Evolutionary conservation across 2,113 vertebrate species (phyloP).

Genomic region (Theristicus caerulescens): DNA sequence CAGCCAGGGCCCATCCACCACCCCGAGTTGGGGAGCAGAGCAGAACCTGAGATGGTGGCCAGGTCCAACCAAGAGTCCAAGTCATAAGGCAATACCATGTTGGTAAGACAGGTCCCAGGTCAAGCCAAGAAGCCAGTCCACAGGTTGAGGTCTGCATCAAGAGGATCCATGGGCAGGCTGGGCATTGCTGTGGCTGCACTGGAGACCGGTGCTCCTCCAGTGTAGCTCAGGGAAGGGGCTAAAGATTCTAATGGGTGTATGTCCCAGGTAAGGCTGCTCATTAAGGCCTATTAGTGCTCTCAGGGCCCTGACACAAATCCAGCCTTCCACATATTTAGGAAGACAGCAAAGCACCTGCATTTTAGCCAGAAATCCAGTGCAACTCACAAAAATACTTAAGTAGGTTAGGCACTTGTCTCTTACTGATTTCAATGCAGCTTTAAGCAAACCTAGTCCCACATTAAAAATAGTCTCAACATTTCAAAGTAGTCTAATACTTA

Average conservation of each 20-base stretch:
- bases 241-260: neutral
- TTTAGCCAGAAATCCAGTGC: neutral
- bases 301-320: neutral
- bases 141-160: neutral
- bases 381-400: neutral
- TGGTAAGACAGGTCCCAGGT: neutral
- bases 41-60: rapidly evolving
- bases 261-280: neutral
- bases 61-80: neutral
- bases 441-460: neutral
- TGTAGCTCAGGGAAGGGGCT: neutral
- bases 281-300: neutral
- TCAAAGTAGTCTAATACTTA: neutral
- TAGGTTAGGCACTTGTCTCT: neutral
- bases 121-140: neutral
- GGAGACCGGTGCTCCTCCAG: neutral
- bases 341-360: neutral
- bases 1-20: too few species aligned
- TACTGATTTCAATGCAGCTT: neutral
- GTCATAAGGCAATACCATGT: neutral
- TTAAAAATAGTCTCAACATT: neutral
- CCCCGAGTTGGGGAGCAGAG: neutral
- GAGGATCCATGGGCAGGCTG: neutral
- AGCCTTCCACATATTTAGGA: neutral
- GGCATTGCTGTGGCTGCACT: neutral